A percentile compares a stretch with the other conserved stretches of the same genome.
These are phyloP conservation scores for Hydrochoerus hydrochaeris DNA, from an alignment of 2,113 vertebrate species.

Conservation along the genomic window DNA sequence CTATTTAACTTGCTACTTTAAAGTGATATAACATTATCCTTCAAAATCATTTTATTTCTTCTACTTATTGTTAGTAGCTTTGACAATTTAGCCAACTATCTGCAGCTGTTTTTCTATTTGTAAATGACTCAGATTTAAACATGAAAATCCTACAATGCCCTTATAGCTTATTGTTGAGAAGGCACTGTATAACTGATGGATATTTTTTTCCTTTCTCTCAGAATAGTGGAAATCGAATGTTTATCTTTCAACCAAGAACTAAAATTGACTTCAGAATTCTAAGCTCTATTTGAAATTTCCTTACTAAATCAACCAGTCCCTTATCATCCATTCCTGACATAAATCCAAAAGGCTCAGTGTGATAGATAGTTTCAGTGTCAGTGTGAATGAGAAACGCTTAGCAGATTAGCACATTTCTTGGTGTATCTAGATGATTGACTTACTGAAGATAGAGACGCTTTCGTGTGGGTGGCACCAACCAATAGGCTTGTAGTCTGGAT, in stretches of 20 bases:
- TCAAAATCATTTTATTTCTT: background rate
- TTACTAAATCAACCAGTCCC: background rate
- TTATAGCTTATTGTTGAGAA: background rate
- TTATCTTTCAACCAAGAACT: background rate
- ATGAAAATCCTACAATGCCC: background rate
- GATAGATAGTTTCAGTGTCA: background rate
- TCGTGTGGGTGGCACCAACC: background rate
- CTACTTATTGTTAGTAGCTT: background rate
- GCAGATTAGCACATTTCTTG: background rate
- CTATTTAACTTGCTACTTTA: conserved; percentile 19
- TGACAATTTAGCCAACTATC: background rate
- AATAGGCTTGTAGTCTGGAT: background rate
- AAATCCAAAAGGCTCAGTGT: background rate
- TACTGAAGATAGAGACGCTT: background rate
- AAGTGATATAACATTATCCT: background rate
- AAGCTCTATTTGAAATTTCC: background rate
- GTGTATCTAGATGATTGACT: background rate
- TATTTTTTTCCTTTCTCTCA: background rate
- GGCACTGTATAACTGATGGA: background rate
- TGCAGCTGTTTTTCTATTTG: background rate
- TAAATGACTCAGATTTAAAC: background rate
- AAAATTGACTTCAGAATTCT: background rate
- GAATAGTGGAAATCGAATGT: background rate
- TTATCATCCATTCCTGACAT: background rate
- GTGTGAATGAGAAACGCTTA: background rate